phyloP scores from a whole-genome alignment of 2,888 invertebrate species.

The Lymantria monacha region DNA sequence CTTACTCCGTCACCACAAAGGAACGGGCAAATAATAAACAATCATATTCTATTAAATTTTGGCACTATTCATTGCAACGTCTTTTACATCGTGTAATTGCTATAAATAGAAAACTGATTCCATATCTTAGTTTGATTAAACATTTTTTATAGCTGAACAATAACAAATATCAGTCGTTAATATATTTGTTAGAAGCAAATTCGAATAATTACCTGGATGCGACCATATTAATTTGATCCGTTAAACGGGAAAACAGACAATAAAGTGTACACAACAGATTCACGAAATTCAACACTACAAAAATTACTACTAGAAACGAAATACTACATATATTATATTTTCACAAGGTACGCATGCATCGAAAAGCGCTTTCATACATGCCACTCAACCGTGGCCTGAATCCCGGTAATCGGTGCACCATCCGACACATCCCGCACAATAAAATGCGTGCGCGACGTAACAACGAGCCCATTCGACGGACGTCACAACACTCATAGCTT shows the following conservation, averaged over 20 bases:
- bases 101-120: not conserved
- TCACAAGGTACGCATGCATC: slow-evolving; percentile 38
- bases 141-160: no score
- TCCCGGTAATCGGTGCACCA: slow-evolving; percentile 40
- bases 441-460: slow-evolving; percentile 43
- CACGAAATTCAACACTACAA: slow-evolving; percentile 46
- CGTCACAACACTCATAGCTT: slow-evolving; percentile 56
- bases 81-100: no score
- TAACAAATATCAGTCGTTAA: no score
- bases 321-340: slow-evolving; percentile 15
- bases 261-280: slow-evolving; percentile 41
- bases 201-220: slow-evolving; percentile 39
- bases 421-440: slow-evolving; percentile 50
- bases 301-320: not conserved
- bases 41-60: no score
- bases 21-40: no score
- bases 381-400: slow-evolving; percentile 23
- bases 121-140: not conserved
- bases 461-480: slow-evolving; percentile 43
- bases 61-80: no score
- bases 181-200: no score
- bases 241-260: slow-evolving; percentile 2
- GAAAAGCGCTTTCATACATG: slow-evolving; percentile 25
- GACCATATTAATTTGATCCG: slow-evolving; percentile 25
- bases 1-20: no score